These are phyloP conservation scores for Microplitis demolitor DNA, from an alignment of 1,140 invertebrate genomes.

Conservation along the genomic window DNA sequence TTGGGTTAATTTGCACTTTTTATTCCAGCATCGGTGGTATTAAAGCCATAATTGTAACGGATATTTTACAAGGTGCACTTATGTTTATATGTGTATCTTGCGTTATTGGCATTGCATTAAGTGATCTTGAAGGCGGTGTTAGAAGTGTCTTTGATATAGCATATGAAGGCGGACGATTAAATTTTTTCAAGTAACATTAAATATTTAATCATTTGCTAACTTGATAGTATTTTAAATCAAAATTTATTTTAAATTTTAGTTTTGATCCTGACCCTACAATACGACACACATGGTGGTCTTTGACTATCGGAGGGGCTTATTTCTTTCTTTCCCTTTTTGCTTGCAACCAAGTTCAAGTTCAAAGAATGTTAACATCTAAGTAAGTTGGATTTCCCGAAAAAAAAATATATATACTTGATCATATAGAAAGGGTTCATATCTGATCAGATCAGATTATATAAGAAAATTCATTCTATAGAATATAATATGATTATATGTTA, in stretches of 20 bases:
- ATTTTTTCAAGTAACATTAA: constrained; percentile 47
- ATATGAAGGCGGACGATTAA: constrained; percentile 54
- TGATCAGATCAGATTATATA: too few relatives aligned
- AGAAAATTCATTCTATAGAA: too few relatives aligned
- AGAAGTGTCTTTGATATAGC: constrained; percentile 72
- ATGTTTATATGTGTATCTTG: constrained; percentile 70
- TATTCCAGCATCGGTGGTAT: constrained; percentile 89
- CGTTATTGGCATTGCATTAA: constrained; percentile 58
- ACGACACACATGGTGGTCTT: constrained; percentile 76
- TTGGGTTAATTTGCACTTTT: constrained; percentile 83
- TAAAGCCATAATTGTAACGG: constrained; percentile 87
- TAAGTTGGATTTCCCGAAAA: constrained; percentile 29
- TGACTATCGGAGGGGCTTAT: constrained; percentile 74
- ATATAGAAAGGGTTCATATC: too few relatives aligned
- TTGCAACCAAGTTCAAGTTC: constrained; percentile 74
- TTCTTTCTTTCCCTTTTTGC: constrained; percentile 79
- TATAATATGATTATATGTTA: too few relatives aligned
- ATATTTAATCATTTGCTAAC: too few relatives aligned
- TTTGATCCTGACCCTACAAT: constrained; percentile 70
- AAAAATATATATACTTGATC: background rate
- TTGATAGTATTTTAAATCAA: too few relatives aligned
- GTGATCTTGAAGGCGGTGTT: constrained; percentile 69
- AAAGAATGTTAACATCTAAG: constrained; percentile 54
- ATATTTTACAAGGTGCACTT: constrained; percentile 80
- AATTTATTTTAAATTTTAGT: constrained; percentile 43